Percentiles rank a stretch among this genome's conserved stretches.
phyloP scores from a whole-genome alignment of 2,888 invertebrate genomes.

The Melinaea marsaeus region DNA sequence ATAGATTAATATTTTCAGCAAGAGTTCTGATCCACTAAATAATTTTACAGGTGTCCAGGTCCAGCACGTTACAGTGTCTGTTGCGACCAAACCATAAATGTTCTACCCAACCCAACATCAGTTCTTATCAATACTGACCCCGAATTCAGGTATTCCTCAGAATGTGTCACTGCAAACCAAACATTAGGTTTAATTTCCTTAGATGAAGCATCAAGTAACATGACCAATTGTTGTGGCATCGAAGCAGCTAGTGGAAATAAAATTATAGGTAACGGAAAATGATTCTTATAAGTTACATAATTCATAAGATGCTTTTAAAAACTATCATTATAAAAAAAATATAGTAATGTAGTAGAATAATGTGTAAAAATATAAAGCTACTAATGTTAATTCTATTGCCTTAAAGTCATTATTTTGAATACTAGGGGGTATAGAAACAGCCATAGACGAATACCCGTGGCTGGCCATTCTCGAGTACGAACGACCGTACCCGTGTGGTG shows the following conservation, averaged over 20 bases:
- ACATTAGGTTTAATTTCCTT: background rate
- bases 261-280: slow-evolving; percentile 12
- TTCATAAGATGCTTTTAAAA: too few species aligned
- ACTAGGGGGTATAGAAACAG: slow-evolving; percentile 50
- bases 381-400: too few species aligned
- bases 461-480: slow-evolving; percentile 60
- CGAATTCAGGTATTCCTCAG: too few species aligned
- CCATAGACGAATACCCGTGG: slow-evolving; percentile 70
- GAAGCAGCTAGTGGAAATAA: slow-evolving; percentile 13
- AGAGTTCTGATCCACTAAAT: too few species aligned
- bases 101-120: too few species aligned
- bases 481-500: slow-evolving; percentile 50
- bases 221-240: slow-evolving; percentile 10
- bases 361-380: too few species aligned
- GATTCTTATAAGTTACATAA: too few species aligned
- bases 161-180: background rate
- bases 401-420: background rate
- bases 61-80: background rate
- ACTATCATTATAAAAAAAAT: too few species aligned
- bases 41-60: background rate
- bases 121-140: too few species aligned
- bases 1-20: too few species aligned
- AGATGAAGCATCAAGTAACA: too few species aligned
- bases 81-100: background rate
- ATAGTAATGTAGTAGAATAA: too few species aligned